Evolutionary conservation across 64 coral and sea anemone species (phyloP), one percentile per base, ranked within the genome.

Genomic region (Stylophora pistillata): DNA sequence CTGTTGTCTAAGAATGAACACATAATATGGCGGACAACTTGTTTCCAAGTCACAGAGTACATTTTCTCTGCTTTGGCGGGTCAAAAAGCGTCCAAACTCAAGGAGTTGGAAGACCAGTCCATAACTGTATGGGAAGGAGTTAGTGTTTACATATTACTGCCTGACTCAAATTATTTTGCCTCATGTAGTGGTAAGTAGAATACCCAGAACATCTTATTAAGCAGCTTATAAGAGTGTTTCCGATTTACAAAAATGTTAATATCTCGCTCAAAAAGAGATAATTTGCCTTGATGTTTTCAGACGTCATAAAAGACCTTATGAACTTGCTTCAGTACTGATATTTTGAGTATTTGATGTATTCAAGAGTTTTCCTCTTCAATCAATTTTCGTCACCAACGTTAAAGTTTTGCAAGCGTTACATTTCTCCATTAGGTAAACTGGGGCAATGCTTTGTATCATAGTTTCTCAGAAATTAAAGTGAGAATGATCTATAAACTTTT

Each of bases 1-100:
- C 73, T 10, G 74, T 76, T 52, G 21, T 52, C 7, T 47, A 75
- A 52, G 73, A 75, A 52, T 41, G 73, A 75, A 75, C 73, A 47
- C 15, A 53, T 41, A 52, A 75, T 47, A 47, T 75, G 73, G 73
- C 73, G 31, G 73, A 75, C 73, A 75, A 75, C 14, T 53, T 75
- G 73, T 75, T 75, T 75, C 73, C 73, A 18, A 75, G 31, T 75
- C 34, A 75, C 3, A 52, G 33, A 75, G 73, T 75, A 37, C 32
- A 75, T 75, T 75, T 75, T 75, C 34, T 75, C 31, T 75, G 73
- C 33, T 75, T 75, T 75, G 31, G n/a, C n/a, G n/a, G n/a, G n/a
- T n/a, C n/a, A n/a, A n/a, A n/a, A n/a, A n/a, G n/a, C n/a, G n/a
- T n/a, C 53, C 73, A 75, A 75, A 75, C 73, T 75, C 15, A 18